Evolutionary conservation across 2,797 vertebrate genomes (phyloP).

Genomic region (Graptemys geographica): DNA sequence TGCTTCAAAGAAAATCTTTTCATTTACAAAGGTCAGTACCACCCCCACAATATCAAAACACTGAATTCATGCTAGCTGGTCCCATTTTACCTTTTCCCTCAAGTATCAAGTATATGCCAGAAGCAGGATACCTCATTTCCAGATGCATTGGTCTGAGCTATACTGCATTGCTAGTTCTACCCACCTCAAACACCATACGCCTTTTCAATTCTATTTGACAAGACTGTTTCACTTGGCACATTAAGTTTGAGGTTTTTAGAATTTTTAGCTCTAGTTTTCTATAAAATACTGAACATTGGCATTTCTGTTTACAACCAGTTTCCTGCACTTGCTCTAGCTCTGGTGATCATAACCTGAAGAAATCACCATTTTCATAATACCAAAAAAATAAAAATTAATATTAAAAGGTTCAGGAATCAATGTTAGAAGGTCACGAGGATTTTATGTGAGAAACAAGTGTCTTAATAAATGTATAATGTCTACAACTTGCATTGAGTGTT

Average conservation of each 20-base stretch:
- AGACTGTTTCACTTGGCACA: not conserved
- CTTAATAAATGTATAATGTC: not conserved
- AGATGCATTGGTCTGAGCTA: not conserved
- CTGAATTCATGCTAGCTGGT: not conserved
- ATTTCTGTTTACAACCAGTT: too few relatives aligned
- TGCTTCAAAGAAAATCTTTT: not conserved
- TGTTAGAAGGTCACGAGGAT: not conserved
- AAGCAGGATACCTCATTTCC: not conserved
- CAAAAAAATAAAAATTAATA: not conserved
- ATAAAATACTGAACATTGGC: too few relatives aligned
- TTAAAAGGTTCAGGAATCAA: not conserved
- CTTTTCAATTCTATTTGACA: not conserved
- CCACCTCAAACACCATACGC: not conserved
- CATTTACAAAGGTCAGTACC: not conserved
- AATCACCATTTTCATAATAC: accelerated
- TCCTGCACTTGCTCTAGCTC: not conserved
- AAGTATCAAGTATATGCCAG: not conserved
- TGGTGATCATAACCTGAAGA: not conserved
- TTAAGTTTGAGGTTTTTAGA: not conserved
- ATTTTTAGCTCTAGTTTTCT: too few relatives aligned
- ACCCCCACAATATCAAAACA: not conserved
- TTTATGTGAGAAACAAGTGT: not conserved
- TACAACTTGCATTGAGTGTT: not conserved
- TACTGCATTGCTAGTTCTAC: not conserved
- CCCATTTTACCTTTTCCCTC: not conserved